phyloP scores from a whole-genome alignment of 2,113 vertebrate species.

The Pseudorhombus dupliciocellatus region DNA sequence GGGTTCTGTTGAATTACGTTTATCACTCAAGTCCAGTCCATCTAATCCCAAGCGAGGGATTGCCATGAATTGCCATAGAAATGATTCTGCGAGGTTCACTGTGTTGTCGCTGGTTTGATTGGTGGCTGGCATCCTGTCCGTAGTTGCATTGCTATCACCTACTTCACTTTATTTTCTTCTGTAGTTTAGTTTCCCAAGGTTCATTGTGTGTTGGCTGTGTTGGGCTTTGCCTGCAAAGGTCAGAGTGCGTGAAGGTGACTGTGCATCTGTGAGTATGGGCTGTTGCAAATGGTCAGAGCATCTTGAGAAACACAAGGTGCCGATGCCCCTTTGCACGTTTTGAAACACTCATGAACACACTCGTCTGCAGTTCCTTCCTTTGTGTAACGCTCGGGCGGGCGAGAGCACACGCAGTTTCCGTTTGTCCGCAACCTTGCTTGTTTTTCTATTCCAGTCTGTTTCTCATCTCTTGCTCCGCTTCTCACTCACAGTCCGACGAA shows the following conservation, averaged over 20 bases:
- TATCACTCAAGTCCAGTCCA: conserved; percentile 9
- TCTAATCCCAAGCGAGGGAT: conserved; percentile 27
- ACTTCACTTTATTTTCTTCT: no score
- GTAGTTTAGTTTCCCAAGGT: no score
- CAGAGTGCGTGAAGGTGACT: conserved; percentile 1
- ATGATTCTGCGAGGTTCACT: conserved; percentile 11
- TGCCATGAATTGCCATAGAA: conserved; percentile 28
- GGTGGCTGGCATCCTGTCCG: no score
- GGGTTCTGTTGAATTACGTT: not conserved
- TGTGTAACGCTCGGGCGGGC: conserved; percentile 73
- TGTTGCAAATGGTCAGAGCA: conserved; percentile 34
- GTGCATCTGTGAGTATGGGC: not conserved
- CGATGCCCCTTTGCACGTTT: conserved; percentile 43
- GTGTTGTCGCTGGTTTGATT: no score
- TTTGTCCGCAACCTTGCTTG: conserved; percentile 64
- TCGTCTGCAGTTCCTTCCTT: conserved; percentile 82
- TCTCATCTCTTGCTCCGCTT: conserved; percentile 12
- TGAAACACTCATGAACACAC: conserved; percentile 66
- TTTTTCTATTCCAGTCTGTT: conserved; percentile 38
- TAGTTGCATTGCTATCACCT: no score
- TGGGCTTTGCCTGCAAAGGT: conserved; percentile 25
- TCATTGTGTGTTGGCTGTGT: not conserved
- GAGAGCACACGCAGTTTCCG: conserved; percentile 59
- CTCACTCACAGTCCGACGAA: conserved; percentile 13
- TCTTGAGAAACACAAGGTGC: conserved; percentile 23